Evolutionary conservation across 2,888 invertebrate species (phyloP), one percentile per base, ranked within the genome.

Genomic region (Allophyes oxyacanthae): DNA sequence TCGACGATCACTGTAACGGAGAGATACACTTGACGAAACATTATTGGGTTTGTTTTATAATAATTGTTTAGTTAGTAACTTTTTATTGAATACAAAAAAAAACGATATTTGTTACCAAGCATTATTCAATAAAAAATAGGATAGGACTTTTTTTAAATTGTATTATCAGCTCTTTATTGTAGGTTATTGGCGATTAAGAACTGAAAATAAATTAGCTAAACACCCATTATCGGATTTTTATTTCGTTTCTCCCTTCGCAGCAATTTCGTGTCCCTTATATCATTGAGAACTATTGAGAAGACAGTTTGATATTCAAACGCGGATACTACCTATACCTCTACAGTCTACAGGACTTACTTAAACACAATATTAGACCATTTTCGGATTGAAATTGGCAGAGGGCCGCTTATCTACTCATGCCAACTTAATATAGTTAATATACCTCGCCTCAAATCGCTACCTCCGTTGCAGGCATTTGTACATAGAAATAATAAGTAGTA

Each of bases 131-230:
- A 88, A 93, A 90, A 89, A 84, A 89, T 92, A 91, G 92, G 87
- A 70, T 92, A 92, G 88, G 84, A 82, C 82, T 92, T 93, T 93
- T 87, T 93, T 93, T 90, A 85, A 92, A 93, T 92, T 92, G 91
- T 92, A 92, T 92, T 92, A 92, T 91, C 91, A 88, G 94, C 93
- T 94, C 94, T 93, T 93, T 92, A 91, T 88, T 92, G 88, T 92
- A 94, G 92, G 91, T 90, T 92, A 92, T 90, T 90, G 92, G 93
- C 94, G 91, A 90, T 91, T 94, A 94, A 92, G 94, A 94, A 94
- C 94, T 94, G 94, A 94, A 89, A 93, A 93, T 92, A 92, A 94
- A 93, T 86, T 92, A 94, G 92, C 91, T 92, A 92, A 92, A 93
- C 89, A 91, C 86, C 84, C 84, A 81, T 67, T 73, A 65, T 70